Percentiles rank a stretch among this genome's conserved stretches.
phyloP scores from a whole-genome alignment of 2,113 vertebrate genomes.

The Lepus timidus region DNA sequence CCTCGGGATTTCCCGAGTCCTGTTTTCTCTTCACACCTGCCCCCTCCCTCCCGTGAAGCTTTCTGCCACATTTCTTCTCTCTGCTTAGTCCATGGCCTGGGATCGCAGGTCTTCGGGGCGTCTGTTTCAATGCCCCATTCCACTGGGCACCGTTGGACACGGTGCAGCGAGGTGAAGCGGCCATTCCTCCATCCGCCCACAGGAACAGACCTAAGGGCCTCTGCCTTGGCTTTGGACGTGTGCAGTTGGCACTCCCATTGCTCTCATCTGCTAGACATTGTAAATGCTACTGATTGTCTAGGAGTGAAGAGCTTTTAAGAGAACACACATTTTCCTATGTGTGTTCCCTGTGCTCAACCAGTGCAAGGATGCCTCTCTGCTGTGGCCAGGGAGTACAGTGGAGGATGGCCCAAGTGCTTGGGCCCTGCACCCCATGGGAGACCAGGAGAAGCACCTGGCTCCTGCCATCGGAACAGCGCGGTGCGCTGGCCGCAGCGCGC shows the following conservation, averaged over 20 bases:
- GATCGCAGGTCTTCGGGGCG: not conserved
- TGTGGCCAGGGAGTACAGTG: too few relatives aligned
- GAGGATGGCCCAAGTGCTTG: too few relatives aligned
- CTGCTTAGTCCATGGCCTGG: not conserved
- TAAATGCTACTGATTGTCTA: constrained; percentile 1
- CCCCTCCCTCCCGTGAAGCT: not conserved
- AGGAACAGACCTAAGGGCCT: not conserved
- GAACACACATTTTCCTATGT: not conserved
- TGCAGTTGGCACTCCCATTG: not conserved
- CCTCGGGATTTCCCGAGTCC: constrained; percentile 34
- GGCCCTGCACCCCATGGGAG: too few relatives aligned
- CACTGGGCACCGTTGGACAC: not conserved
- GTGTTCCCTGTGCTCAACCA: not conserved
- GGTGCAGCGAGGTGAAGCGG: not conserved
- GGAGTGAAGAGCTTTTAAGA: not conserved
- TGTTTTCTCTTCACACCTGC: constrained; percentile 9
- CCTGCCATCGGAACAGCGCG: too few relatives aligned
- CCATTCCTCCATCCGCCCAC: not conserved
- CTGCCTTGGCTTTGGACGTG: not conserved
- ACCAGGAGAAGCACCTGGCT: too few relatives aligned
- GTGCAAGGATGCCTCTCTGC: not conserved
- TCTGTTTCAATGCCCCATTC: too few relatives aligned
- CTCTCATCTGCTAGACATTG: not conserved
- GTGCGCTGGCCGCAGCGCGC: too few relatives aligned
- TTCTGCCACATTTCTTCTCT: constrained; percentile 38